Conservation (phyloP, 2,113 vertebrate species). For the Rhagologus leucostigma region DNA sequence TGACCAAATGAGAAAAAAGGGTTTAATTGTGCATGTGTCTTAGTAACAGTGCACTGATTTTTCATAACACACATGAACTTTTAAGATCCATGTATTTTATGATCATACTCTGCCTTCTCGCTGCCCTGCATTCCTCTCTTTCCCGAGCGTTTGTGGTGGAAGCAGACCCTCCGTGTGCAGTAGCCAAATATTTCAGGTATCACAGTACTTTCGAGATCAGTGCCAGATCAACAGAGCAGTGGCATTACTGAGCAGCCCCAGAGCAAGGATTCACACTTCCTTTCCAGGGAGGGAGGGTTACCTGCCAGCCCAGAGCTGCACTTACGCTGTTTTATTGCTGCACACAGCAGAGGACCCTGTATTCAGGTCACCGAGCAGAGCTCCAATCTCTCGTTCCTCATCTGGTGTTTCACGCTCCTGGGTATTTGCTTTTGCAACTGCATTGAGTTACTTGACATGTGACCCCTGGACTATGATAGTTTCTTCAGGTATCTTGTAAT, state of each 20-base stretch:
- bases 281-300: background rate
- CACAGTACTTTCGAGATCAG: background rate
- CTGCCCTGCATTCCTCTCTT: background rate
- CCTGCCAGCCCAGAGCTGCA: background rate
- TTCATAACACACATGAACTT: background rate
- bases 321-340: background rate
- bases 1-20: background rate
- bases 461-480: background rate
- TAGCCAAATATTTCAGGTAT: background rate
- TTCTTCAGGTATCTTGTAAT: background rate
- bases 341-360: rapidly evolving
- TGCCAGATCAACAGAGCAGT: background rate
- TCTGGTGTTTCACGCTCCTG: background rate
- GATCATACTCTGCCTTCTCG: background rate
- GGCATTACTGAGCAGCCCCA: background rate
- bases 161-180: background rate
- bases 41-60: background rate
- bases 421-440: background rate
- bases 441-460: background rate
- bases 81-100: background rate
- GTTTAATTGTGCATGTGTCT: background rate
- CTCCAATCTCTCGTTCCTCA: background rate
- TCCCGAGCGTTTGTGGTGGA: rapidly evolving
- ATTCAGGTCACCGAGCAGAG: background rate
- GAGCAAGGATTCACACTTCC: rapidly evolving